phyloP scores from a whole-genome alignment of 2,113 vertebrate species.

The Gopherus evgoodei region DNA sequence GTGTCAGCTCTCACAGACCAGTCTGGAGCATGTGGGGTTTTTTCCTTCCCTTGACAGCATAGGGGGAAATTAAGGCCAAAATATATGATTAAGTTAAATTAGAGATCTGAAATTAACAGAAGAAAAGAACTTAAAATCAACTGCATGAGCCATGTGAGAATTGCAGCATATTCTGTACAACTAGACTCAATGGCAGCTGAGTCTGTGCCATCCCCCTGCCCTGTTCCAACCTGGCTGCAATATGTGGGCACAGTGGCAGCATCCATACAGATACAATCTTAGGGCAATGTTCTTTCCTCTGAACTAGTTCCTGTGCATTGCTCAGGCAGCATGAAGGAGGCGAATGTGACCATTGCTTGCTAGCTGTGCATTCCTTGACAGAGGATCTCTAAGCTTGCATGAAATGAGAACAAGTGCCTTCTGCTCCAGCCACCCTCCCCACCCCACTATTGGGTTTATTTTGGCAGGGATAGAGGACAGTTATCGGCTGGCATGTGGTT shows the following conservation, averaged over 20 bases:
- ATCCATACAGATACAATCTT: background rate
- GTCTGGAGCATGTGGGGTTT: accelerated
- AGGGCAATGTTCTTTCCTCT: background rate
- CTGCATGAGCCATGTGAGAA: background rate
- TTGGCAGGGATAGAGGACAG: too few species aligned
- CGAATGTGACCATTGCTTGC: background rate
- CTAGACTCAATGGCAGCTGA: background rate
- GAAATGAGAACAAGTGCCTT: background rate
- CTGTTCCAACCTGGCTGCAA: background rate
- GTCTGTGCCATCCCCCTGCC: background rate
- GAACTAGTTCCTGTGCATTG: background rate
- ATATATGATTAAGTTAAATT: background rate
- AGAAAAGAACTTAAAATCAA: background rate
- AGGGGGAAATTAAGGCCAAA: background rate
- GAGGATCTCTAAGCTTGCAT: background rate
- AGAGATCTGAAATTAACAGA: background rate
- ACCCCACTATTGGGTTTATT: background rate
- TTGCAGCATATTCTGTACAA: background rate
- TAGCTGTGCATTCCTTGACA: background rate
- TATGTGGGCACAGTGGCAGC: background rate
- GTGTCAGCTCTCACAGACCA: background rate
- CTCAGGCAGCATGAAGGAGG: background rate
- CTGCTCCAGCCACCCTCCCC: background rate
- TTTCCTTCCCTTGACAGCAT: background rate
- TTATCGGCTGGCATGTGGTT: background rate